These are phyloP conservation scores for Eulemur albifrons DNA, from an alignment of 2,797 vertebrate genomes.

Conservation along the genomic window DNA sequence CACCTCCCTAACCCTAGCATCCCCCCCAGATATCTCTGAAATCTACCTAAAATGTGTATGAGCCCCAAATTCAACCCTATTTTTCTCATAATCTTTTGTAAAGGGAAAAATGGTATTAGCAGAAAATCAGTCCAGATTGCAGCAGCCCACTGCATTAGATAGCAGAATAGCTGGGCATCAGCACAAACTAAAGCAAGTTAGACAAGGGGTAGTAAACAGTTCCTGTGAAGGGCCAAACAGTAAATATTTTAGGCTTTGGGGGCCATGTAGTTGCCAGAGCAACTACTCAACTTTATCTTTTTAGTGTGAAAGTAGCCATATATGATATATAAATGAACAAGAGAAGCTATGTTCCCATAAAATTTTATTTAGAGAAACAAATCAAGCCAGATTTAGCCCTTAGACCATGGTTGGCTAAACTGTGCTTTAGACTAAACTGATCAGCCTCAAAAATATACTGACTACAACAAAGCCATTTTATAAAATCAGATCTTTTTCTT, in stretches of 20 bases:
- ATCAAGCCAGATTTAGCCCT: not conserved
- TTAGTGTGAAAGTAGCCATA: not conserved
- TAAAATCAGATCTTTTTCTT: not conserved
- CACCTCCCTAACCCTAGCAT: not conserved
- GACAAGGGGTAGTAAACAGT: not conserved
- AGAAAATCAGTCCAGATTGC: not conserved
- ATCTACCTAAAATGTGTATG: not conserved
- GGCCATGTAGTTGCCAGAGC: not conserved
- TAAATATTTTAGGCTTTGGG: not conserved
- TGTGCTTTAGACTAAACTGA: not conserved
- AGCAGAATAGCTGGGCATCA: not conserved
- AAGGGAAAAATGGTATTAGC: not conserved
- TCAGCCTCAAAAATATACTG: not conserved
- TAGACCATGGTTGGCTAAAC: not conserved
- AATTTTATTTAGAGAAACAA: slow-evolving; percentile 33
- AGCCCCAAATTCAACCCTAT: not conserved
- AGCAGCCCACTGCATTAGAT: not conserved
- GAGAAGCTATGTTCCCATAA: not conserved
- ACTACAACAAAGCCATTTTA: slow-evolving; percentile 2
- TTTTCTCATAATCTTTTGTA: slow-evolving; percentile 16
- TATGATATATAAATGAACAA: not conserved
- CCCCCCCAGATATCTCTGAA: not conserved
- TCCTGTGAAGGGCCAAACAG: not conserved
- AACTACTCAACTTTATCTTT: not conserved
- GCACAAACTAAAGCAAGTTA: not conserved